Evolutionary conservation across 35 echinoderm and acorn worm genomes (phyloP).

Genomic region (Heliocidaris tuberculata): DNA sequence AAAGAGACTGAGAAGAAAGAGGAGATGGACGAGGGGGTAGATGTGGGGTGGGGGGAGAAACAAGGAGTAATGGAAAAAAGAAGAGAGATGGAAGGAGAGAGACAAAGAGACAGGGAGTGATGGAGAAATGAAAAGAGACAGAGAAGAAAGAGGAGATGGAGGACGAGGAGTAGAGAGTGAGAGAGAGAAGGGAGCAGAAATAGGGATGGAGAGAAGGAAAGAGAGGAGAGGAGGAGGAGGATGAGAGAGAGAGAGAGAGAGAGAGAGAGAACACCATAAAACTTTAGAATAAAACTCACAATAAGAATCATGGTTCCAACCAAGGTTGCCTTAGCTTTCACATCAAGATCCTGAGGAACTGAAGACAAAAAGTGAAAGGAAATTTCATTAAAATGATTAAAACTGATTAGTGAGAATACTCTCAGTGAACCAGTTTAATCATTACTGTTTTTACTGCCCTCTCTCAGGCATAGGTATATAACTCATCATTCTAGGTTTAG

Average conservation of each 20-base stretch:
- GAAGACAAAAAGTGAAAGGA: slow-evolving; percentile 21
- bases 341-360: slow-evolving; percentile 79
- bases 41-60: no score
- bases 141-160: no score
- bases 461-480: neutral
- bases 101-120: no score
- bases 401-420: neutral
- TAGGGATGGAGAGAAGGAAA: neutral
- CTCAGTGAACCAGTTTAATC: neutral
- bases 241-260: neutral
- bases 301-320: slow-evolving; percentile 75
- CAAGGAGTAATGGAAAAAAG: no score
- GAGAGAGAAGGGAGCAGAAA: neutral
- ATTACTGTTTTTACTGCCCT: neutral
- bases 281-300: slow-evolving; percentile 41
- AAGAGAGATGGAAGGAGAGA: no score
- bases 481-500: neutral
- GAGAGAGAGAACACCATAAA: neutral
- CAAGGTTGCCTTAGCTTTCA: slow-evolving; percentile 73
- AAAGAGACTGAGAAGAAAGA: no score
- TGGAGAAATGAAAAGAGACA: no score
- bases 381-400: no score
- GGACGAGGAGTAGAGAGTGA: neutral
- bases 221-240: neutral
- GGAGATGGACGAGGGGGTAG: no score